Evolutionary conservation across 2,888 invertebrate species (phyloP), one percentile per base, ranked within the genome.

Genomic region (Biston betularia): DNA sequence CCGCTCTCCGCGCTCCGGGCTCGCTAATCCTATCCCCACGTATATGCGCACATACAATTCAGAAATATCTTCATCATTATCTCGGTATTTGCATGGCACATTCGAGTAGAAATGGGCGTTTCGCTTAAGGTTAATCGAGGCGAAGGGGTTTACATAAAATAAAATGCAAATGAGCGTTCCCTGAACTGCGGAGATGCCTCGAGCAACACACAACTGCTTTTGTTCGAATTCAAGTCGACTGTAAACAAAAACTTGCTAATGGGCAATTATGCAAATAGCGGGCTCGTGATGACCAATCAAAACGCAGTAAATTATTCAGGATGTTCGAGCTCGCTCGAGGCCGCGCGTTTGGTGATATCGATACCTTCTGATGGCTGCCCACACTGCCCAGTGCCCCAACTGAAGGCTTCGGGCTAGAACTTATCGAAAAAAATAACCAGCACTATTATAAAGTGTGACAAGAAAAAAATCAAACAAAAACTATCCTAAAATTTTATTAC

Each of bases 181-280:
- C 70, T 61, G 61, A 75, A 79, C 76, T 75, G 77, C 76, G 75
- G 77, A 83, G 77, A 70, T 69, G 79, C 84, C 79, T 65, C 66
- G 65, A 74, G 85, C 75, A 67, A 77, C 76, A 80, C 72, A 77
- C 81, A 75, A 79, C 77, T 75, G 75, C 77, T 81, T 69, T 79
- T 78, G 81, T 77, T 76, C 77, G 78, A 80, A 80, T 82, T 79
- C 78, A 80, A 84, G 80, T 82, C 76, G 80, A 79, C 78, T 79
- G 85, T 84, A 89, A 89, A 89, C 88, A 90, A 92, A 90, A 90
- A 89, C 87, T 88, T 86, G 85, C 86, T 88, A 89, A 89, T 89
- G 86, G 89, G 76, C 88, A 87, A 90, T 91, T 92, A 90, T 91
- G 90, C 84, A 89, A 89, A 92, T 90, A 79, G 60, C 75, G 71